Evolutionary conservation across 2,113 vertebrate species (phyloP).

Genomic region (Nestor notabilis): DNA sequence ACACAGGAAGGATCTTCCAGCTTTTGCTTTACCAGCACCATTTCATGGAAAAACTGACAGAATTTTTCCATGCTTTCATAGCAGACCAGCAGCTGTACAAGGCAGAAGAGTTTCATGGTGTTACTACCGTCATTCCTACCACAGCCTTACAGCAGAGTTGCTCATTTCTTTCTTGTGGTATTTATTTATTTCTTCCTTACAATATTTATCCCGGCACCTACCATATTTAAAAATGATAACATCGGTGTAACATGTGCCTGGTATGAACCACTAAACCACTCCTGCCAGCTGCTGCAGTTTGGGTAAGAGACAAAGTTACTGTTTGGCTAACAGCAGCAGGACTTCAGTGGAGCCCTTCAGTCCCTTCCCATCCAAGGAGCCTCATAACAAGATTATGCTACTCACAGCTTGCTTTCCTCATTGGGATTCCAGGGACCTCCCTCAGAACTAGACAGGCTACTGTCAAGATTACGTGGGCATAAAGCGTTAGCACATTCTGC

Average conservation of each 20-base stretch:
- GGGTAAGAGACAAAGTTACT: neutral
- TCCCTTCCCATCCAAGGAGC: neutral
- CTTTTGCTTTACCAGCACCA: neutral
- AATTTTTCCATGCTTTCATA: neutral
- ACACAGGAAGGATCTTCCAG: neutral
- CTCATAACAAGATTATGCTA: rapidly evolving
- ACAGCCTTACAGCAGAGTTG: rapidly evolving
- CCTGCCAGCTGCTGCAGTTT: neutral
- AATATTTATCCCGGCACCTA: rapidly evolving
- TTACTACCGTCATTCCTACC: neutral
- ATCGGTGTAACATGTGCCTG: neutral
- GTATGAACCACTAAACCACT: neutral
- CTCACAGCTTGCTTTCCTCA: neutral
- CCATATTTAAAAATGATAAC: neutral
- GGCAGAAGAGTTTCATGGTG: neutral
- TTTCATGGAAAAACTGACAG: neutral
- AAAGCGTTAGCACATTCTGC: neutral
- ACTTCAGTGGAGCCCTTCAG: neutral
- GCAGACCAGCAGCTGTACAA: neutral
- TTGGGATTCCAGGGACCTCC: neutral
- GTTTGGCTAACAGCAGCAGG: neutral
- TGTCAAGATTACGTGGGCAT: neutral
- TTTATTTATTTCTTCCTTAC: neutral
- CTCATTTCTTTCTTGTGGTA: neutral
- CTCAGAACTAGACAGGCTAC: neutral